A percentile compares a stretch with the other conserved stretches of the same genome.
phyloP scores from a whole-genome alignment of 2,888 invertebrate species.

The Drosophila paranaensis region DNA sequence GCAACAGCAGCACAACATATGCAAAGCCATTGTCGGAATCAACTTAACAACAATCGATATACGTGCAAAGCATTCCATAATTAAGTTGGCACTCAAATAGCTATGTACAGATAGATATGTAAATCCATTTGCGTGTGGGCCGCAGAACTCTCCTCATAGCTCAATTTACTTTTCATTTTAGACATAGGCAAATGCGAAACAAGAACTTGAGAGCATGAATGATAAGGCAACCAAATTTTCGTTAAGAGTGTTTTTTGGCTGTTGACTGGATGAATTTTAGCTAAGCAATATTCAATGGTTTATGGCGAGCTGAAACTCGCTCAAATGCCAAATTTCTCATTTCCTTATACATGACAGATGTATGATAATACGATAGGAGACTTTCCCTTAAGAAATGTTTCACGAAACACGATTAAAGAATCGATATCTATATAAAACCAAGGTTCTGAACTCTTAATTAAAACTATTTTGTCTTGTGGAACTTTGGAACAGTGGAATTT shows the following conservation, averaged over 20 bases:
- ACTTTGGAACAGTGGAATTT: too few species aligned
- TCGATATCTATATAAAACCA: too few species aligned
- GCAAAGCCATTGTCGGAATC: slow-evolving; percentile 33
- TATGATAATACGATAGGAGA: too few species aligned
- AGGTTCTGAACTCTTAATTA: too few species aligned
- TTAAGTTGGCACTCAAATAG: slow-evolving; percentile 34
- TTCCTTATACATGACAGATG: too few species aligned
- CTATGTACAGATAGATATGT: slow-evolving; percentile 2
- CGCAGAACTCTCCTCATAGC: not conserved
- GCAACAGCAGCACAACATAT: not conserved
- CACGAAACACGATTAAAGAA: too few species aligned
- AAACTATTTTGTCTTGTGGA: too few species aligned
- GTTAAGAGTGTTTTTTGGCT: too few species aligned
- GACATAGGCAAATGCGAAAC: not conserved
- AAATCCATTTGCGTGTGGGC: slow-evolving; percentile 4
- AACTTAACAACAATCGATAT: slow-evolving; percentile 29
- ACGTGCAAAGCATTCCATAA: slow-evolving; percentile 39
- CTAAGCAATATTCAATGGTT: not conserved
- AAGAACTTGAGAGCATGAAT: not conserved
- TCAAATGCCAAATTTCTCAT: too few species aligned
- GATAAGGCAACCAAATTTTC: too few species aligned
- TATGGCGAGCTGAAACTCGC: too few species aligned
- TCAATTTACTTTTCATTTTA: slow-evolving; percentile 3
- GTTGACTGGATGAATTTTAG: not conserved
- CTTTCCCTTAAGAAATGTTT: too few species aligned